These are phyloP conservation scores for Nilaparvata lugens DNA, from an alignment of 1,140 invertebrate genomes.

Conservation along the genomic window DNA sequence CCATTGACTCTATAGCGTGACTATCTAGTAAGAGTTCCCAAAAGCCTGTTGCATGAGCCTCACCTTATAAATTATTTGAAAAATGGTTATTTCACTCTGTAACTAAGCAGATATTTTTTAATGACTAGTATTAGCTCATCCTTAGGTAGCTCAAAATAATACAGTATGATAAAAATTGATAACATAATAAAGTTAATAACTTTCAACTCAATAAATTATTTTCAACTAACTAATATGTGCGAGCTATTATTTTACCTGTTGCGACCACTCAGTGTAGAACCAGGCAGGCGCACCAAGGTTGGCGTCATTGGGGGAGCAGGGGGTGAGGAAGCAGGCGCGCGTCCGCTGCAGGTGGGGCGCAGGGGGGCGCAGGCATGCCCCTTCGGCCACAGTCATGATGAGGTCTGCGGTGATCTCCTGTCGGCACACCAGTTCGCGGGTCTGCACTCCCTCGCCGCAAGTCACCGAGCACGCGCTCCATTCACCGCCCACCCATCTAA, in stretches of 20 bases:
- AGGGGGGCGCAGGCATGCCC: conserved; percentile 27
- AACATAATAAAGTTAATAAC: too few relatives aligned
- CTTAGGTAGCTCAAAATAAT: too few relatives aligned
- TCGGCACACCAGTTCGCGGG: conserved; percentile 19
- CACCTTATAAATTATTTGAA: too few relatives aligned
- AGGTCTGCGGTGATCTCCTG: conserved; percentile 33
- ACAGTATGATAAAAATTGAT: too few relatives aligned
- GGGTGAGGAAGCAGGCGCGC: conserved; percentile 15
- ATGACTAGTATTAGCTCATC: too few relatives aligned
- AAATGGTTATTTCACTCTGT: too few relatives aligned
- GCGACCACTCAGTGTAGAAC: conserved; percentile 35
- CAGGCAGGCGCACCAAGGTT: conserved; percentile 19
- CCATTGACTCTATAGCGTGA: too few relatives aligned
- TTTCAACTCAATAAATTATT: too few relatives aligned
- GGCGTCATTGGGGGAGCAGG: conserved; percentile 2
- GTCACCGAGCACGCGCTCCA: conserved; percentile 25
- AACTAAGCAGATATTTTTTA: too few relatives aligned
- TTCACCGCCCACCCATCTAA: conserved; percentile 26
- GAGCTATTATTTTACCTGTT: conserved; percentile 23
- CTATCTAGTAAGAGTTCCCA: too few relatives aligned
- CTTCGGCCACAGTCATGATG: conserved; percentile 34
- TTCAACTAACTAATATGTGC: too few relatives aligned
- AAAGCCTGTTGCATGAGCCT: too few relatives aligned
- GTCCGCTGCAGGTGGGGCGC: conserved; percentile 16
- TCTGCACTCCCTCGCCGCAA: conserved; percentile 24